phyloP scores from a whole-genome alignment of 2,888 invertebrate species.

The Physocephala rufipes region DNA sequence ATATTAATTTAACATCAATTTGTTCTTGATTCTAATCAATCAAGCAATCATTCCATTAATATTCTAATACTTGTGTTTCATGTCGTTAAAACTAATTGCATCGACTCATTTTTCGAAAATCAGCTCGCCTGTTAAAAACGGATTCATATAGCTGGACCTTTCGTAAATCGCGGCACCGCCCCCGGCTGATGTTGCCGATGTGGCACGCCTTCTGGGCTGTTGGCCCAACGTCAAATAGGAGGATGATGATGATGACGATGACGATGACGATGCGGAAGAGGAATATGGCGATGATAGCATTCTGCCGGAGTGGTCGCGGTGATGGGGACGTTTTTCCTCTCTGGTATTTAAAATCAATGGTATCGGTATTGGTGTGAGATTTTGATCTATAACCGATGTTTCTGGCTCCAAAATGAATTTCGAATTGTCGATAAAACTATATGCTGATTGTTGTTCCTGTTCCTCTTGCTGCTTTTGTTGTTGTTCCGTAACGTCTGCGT shows the following conservation, averaged over 20 bases:
- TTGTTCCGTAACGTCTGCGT: not conserved
- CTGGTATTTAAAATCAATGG: constrained; percentile 59
- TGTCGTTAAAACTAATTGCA: constrained; percentile 8
- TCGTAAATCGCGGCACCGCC: constrained; percentile 54
- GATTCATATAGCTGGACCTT: constrained; percentile 58
- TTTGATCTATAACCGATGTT: constrained; percentile 43
- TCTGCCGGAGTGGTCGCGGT: constrained; percentile 51
- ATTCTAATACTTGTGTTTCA: too few relatives aligned
- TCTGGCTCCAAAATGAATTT: constrained; percentile 44
- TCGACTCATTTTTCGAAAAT: constrained; percentile 59
- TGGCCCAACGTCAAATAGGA: constrained; percentile 44
- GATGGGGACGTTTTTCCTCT: constrained; percentile 57
- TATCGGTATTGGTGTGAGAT: constrained; percentile 60
- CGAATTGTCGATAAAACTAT: constrained; percentile 34
- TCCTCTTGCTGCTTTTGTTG: constrained; percentile 15
- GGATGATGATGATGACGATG: constrained; percentile 28
- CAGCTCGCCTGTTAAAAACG: constrained; percentile 59
- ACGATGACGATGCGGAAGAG: constrained; percentile 28
- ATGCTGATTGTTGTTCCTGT: constrained; percentile 27
- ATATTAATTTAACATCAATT: too few relatives aligned
- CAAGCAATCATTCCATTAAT: too few relatives aligned
- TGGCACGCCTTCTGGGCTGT: constrained; percentile 50
- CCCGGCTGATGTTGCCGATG: constrained; percentile 52
- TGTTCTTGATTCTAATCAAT: too few relatives aligned
- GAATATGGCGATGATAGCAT: constrained; percentile 41